Conservation (phyloP, 2,888 invertebrate genomes). For the Campoletis raptor region DNA sequence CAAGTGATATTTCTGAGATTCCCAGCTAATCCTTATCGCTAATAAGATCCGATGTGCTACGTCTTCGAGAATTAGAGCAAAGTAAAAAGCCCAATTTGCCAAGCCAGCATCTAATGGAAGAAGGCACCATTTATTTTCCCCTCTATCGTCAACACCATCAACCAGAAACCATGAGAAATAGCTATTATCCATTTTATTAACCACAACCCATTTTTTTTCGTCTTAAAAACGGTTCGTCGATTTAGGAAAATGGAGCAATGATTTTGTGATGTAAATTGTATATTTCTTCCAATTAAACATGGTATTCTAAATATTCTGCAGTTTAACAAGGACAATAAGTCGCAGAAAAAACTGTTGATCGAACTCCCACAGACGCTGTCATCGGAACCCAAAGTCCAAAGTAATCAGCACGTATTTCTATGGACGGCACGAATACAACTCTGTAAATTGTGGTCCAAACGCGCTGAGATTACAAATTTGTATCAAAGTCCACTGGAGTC, state of each 20-base stretch:
- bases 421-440: neutral
- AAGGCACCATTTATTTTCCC: conserved; percentile 11
- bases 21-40: conserved; percentile 47
- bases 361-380: neutral
- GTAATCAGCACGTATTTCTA: neutral
- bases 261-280: conserved; percentile 64
- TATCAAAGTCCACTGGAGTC: neutral
- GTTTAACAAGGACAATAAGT: neutral
- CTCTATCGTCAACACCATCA: conserved; percentile 56
- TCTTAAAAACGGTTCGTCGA: conserved; percentile 22
- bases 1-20: neutral
- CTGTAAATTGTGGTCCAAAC: neutral
- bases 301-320: neutral
- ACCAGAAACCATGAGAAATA: conserved; percentile 36
- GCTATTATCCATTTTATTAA: conserved; percentile 46
- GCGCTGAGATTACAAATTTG: neutral
- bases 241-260: conserved; percentile 70
- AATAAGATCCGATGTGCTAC: conserved; percentile 30
- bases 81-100: conserved; percentile 42
- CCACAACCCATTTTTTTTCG: conserved; percentile 47
- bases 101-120: conserved; percentile 35
- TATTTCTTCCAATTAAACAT: no score
- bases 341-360: neutral
- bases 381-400: conserved; percentile 17
- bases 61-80: conserved; percentile 49